Evolutionary conservation across 1,140 invertebrate species (phyloP).

Genomic region (Vollenhovia emeryi): DNA sequence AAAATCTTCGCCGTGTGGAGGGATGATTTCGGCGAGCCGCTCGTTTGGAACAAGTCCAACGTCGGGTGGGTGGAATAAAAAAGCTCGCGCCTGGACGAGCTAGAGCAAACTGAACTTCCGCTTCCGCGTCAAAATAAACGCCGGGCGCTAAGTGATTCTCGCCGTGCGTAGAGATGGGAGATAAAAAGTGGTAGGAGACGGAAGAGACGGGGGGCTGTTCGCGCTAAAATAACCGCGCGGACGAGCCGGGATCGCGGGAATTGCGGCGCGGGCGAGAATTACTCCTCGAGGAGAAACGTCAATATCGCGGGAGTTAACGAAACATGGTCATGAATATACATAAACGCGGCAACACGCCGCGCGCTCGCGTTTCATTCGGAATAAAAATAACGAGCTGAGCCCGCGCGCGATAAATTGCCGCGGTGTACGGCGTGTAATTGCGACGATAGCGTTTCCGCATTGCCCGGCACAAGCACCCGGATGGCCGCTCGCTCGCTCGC

Average conservation of each 20-base stretch:
- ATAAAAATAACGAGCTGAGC: slow-evolving; percentile 62
- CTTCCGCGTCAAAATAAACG: neutral
- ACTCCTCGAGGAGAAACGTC: slow-evolving; percentile 19
- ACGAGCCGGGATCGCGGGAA: slow-evolving; percentile 12
- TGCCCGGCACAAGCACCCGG: neutral
- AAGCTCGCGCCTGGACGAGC: neutral
- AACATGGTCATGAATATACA: slow-evolving; percentile 53
- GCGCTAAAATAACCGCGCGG: neutral
- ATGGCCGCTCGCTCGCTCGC: neutral
- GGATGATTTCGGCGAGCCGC: slow-evolving; percentile 83
- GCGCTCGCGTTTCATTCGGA: slow-evolving; percentile 43
- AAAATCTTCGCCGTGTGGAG: slow-evolving; percentile 87
- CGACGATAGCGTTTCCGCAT: slow-evolving; percentile 51
- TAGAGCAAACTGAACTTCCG: neutral
- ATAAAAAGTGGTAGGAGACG: neutral
- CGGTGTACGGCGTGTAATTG: slow-evolving; percentile 53
- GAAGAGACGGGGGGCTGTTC: neutral
- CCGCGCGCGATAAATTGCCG: slow-evolving; percentile 57
- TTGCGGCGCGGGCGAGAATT: slow-evolving; percentile 40
- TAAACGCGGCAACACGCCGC: slow-evolving; percentile 15
- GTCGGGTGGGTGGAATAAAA: slow-evolving; percentile 66
- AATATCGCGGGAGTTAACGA: slow-evolving; percentile 45
- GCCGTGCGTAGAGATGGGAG: neutral
- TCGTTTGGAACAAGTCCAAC: slow-evolving; percentile 86
- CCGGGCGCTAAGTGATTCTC: slow-evolving; percentile 13